Evolutionary conservation across 1,140 invertebrate species (phyloP).

Genomic region (Mactra quadrangularis): DNA sequence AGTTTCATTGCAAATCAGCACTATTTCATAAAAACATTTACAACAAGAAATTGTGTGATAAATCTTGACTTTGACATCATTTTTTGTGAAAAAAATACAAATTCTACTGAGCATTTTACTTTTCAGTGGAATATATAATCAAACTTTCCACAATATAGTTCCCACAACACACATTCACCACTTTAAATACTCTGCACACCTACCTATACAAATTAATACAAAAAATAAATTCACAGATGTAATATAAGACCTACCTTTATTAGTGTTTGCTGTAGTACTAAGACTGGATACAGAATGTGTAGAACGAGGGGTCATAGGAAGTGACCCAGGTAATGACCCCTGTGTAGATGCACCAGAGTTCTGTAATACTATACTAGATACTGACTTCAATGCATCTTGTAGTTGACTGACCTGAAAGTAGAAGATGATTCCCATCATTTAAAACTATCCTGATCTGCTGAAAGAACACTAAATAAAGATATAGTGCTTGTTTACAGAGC

Average conservation of each 20-base stretch:
- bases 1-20: too few species aligned
- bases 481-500: too few species aligned
- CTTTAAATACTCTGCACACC: conserved; percentile 26
- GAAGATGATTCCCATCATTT: too few species aligned
- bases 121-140: too few species aligned
- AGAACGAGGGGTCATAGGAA: conserved; percentile 40
- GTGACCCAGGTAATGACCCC: conserved; percentile 57
- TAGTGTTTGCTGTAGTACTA: conserved; percentile 25
- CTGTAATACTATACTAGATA: conserved; percentile 76
- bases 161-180: conserved; percentile 15
- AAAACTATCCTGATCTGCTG: too few species aligned
- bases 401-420: conserved; percentile 76
- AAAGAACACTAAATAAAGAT: too few species aligned
- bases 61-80: too few species aligned
- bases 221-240: background rate
- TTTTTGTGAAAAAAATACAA: too few species aligned
- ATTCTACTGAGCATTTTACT: too few species aligned
- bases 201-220: background rate
- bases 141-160: background rate
- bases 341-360: conserved; percentile 50
- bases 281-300: conserved; percentile 35
- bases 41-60: too few species aligned
- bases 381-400: conserved; percentile 76
- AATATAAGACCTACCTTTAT: conserved; percentile 24
- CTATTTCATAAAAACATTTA: too few species aligned